phyloP scores from a whole-genome alignment of 2,888 invertebrate genomes.

The Herminia tarsipennalis region DNA sequence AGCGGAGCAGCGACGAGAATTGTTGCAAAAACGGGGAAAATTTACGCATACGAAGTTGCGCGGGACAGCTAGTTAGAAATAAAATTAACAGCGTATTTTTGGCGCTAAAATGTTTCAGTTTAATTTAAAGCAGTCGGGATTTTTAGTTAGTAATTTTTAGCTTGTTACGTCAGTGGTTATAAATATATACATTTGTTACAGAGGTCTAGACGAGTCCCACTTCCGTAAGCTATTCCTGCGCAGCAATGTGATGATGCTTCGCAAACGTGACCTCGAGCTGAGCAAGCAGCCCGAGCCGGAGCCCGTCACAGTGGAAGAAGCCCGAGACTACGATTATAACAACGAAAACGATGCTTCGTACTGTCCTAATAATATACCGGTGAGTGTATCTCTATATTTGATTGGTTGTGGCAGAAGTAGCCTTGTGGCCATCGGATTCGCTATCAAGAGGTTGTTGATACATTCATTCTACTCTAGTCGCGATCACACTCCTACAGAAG shows the following conservation, averaged over 20 bases:
- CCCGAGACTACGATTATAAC: conserved; percentile 74
- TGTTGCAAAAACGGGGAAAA: too few species aligned
- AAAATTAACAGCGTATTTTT: too few species aligned
- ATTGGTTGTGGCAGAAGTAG: neutral
- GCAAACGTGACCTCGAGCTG: conserved; percentile 55
- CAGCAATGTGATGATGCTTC: conserved; percentile 62
- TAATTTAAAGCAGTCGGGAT: neutral
- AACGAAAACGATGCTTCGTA: conserved; percentile 83
- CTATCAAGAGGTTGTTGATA: too few species aligned
- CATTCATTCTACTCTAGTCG: too few species aligned
- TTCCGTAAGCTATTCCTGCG: conserved; percentile 76
- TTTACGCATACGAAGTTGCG: too few species aligned
- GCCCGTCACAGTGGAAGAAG: conserved; percentile 65
- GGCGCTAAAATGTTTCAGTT: neutral
- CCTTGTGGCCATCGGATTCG: too few species aligned
- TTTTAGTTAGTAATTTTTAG: neutral
- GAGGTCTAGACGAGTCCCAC: conserved; percentile 77
- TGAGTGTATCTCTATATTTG: too few species aligned
- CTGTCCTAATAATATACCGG: conserved; percentile 69
- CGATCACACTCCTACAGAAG: too few species aligned
- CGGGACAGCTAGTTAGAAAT: too few species aligned
- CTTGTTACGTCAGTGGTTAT: too few species aligned
- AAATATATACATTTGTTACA: conserved; percentile 33
- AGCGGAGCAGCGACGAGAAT: too few species aligned
- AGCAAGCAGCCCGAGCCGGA: conserved; percentile 47